Evolutionary conservation across 1,140 invertebrate species (phyloP), one percentile per base, ranked within the genome.

Genomic region (Drosophila pectinifera): DNA sequence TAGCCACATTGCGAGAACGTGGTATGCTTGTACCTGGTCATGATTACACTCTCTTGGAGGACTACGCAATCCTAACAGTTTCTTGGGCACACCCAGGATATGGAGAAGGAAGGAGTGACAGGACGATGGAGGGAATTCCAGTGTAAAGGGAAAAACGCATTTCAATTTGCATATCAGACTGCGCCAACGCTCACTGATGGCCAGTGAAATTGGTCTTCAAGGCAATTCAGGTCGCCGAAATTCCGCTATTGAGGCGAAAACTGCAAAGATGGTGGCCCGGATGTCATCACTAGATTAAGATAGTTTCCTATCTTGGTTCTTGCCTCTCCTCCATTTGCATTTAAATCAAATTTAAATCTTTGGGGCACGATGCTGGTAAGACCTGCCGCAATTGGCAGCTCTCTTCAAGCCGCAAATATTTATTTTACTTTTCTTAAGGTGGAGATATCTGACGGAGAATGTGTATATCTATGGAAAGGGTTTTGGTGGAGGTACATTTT

Each of bases 91-190:
- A 3, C 10, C 8, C 34, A 16, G 20, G 11, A 36, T 31, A 28
- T n/a, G 26, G 26, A 58, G 24, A 5, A 4, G 20, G 13, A 42
- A 38, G 22, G 31, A 8, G 13, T 7, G 13, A 18, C 5, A 28
- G 26, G 28, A 26, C 11, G 18, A 46, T 11, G 38, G 43, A 22
- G 22, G 8, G 16, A 13, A 20, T 14, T 14, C 18, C 31, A 24
- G 31, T 7, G 39, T 16, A 20, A 54, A 31, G 45, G 49, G 59
- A 61, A 75, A 88, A 88, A 82, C 69, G 74, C 82, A 83, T 79
- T 88, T 76, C 83, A 86, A 88, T 86, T 86, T 86, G 84, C 82
- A 86, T 88, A 88, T 73, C 70, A 72, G 69, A 46, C 56, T 57
- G 49, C 41, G 42, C 16, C 55, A 46, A 49, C 16, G 34, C 26